Evolutionary conservation across 1,140 invertebrate genomes (phyloP).

Genomic region (Drosophila bifasciata): DNA sequence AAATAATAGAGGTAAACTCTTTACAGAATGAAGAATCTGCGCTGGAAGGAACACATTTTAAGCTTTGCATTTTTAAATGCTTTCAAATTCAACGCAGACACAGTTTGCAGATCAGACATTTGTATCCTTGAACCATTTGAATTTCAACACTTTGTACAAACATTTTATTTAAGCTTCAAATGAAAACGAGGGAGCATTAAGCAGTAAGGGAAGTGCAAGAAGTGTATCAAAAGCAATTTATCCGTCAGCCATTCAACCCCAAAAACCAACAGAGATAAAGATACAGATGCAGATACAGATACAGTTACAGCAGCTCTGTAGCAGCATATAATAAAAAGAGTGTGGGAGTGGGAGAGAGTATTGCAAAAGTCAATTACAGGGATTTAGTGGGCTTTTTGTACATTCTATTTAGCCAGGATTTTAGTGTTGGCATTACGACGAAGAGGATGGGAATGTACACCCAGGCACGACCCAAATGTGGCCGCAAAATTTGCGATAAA

Average conservation of each 20-base stretch:
- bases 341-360: constrained; percentile 32
- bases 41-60: no score
- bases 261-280: constrained; percentile 41
- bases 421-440: constrained; percentile 52
- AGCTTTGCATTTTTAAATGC: background rate
- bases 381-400: constrained; percentile 56
- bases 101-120: constrained; percentile 23
- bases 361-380: constrained; percentile 78
- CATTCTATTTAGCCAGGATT: constrained; percentile 72
- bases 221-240: constrained; percentile 43
- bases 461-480: constrained; percentile 41
- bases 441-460: no score
- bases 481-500: constrained; percentile 73
- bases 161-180: constrained; percentile 42
- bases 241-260: constrained; percentile 27
- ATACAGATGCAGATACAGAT: constrained; percentile 27
- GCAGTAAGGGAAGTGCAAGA: background rate
- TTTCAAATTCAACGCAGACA: background rate
- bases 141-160: constrained; percentile 22
- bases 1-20: no score
- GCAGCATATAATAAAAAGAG: constrained; percentile 23
- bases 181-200: constrained; percentile 22
- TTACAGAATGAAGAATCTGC: no score
- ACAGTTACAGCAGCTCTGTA: background rate
- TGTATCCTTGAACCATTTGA: constrained; percentile 17